Evolutionary conservation across 2,888 invertebrate species (phyloP).

Genomic region (Onthophagus sagittarius): DNA sequence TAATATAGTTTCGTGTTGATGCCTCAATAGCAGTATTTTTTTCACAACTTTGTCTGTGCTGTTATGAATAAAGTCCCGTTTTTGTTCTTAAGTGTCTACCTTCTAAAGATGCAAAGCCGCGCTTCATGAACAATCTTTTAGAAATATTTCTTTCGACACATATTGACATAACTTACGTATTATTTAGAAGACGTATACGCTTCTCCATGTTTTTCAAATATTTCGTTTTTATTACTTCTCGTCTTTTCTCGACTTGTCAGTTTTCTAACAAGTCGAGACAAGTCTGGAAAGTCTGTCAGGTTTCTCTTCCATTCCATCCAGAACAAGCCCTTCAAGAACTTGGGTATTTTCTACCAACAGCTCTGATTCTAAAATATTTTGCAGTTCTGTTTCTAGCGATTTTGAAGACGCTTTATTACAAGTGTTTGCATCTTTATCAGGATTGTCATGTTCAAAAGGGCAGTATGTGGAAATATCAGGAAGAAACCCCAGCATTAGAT

Average conservation of each 20-base stretch:
- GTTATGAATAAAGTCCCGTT: not conserved
- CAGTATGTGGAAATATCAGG: not conserved
- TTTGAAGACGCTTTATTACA: not conserved
- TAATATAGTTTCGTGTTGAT: not conserved
- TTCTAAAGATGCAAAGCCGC: not conserved
- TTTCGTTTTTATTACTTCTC: no score
- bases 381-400: not conserved
- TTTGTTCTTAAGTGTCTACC: not conserved
- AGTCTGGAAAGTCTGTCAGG: no score
- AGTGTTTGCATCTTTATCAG: not conserved
- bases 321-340: not conserved
- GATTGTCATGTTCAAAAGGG: not conserved
- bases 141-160: not conserved
- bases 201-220: not conserved
- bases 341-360: not conserved
- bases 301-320: not conserved
- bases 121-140: not conserved
- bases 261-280: no score
- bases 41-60: not conserved
- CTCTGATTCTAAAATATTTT: not conserved
- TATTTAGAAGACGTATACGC: not conserved
- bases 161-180: no score
- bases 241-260: not conserved
- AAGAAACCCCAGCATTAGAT: not conserved
- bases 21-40: not conserved